Evolutionary conservation across 2,797 vertebrate genomes (phyloP), one percentile per base, ranked within the genome.

Genomic region (Phalanger gymnotis): DNA sequence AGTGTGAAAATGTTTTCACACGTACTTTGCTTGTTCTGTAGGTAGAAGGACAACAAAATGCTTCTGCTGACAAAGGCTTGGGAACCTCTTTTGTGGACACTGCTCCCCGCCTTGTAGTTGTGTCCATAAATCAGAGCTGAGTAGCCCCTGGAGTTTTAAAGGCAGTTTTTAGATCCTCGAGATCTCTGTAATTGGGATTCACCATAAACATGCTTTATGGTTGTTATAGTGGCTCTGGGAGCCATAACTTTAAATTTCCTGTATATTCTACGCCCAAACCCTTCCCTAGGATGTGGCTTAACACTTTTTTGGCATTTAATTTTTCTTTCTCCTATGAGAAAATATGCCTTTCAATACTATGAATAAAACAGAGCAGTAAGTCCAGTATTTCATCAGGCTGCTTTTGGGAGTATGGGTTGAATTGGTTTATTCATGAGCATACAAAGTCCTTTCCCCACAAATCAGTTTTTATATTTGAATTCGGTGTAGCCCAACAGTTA

Each of bases 341-440:
- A 91, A 55, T 61, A 5, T 34, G 14, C n/a, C 93, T 93, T 6
- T 0, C 11, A 9, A 93, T 5, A 87, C 0, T 14, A 92, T 92
- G 57, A 0, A 12, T 94, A n/a, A 89, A 93, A 90, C 40, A 66
- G 58, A 34, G n/a, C 3, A 3, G 0, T 0, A 4, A 53, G 54
- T 3, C 47, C 0, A 2, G 92, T 95, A 95, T 66, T 93, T 92
- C 27, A 90, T 14, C 3, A 87, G 93, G 0, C 7, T 93, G 95
- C 96, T 0, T 4, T 95, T 27, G 0, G 92, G 97, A 97, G 40
- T 97, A 94, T 89, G 90, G 73, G 91, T 0, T 2, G 92, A 91
- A 53, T 95, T 4, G 16, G 93, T 94, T 61, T 27, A 0, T 94
- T 55, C 95, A 0, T 3, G 92, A 56, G 14, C 1, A 0, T 92